Percentiles rank a stretch among this genome's conserved stretches.
Evolutionary conservation across 2,888 invertebrate species (phyloP).

Genomic region (Phragmatobia fuliginosa): DNA sequence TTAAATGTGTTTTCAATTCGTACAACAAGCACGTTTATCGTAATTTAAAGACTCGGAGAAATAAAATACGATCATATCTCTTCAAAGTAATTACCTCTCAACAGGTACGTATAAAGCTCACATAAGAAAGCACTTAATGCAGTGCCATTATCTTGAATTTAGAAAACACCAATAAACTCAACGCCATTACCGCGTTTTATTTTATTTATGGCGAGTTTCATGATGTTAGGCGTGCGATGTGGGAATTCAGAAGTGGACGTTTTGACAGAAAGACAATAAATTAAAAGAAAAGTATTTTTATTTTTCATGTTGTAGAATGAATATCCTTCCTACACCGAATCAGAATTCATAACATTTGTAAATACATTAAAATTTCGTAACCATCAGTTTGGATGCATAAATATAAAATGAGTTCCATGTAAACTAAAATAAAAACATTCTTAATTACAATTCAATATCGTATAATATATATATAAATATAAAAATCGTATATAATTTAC

Average conservation of each 20-base stretch:
- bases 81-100: conserved; percentile 33
- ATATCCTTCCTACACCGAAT: too few relatives aligned
- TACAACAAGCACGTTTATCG: not conserved
- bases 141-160: conserved; percentile 53
- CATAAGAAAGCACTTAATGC: conserved; percentile 35
- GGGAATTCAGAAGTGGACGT: conserved; percentile 68
- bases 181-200: conserved; percentile 74
- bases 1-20: not conserved
- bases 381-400: not conserved
- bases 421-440: too few relatives aligned
- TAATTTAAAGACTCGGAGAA: conserved; percentile 2
- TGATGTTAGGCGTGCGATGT: conserved; percentile 71
- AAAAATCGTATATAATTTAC: too few relatives aligned
- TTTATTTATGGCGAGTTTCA: conserved; percentile 66
- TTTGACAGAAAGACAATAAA: conserved; percentile 58
- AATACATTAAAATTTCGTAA: not conserved
- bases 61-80: not conserved
- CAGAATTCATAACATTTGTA: not conserved
- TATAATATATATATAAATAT: too few relatives aligned
- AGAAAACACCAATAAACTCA: conserved; percentile 63
- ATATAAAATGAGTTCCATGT: not conserved
- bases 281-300: too few relatives aligned
- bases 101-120: conserved; percentile 27
- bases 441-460: too few relatives aligned
- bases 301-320: too few relatives aligned